Evolutionary conservation across 2,113 vertebrate species (phyloP).

Genomic region (Ardeotis arabs): DNA sequence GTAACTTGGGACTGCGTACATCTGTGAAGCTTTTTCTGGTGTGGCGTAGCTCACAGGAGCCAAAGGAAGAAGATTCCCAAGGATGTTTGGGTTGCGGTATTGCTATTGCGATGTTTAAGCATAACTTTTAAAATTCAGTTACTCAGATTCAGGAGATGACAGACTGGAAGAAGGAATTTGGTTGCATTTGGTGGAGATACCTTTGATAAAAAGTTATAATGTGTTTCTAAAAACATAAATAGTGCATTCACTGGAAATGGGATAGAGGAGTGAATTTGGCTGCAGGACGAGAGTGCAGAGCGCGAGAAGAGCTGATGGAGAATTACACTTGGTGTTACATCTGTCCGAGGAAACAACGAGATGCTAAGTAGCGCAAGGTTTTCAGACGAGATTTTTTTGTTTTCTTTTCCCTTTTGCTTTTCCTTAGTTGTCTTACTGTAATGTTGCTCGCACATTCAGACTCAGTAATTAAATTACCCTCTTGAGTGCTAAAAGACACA

Average conservation of each 20-base stretch:
- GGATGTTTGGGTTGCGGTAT: background rate
- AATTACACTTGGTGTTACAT: background rate
- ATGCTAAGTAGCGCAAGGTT: background rate
- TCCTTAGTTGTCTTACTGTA: background rate
- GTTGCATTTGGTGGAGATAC: background rate
- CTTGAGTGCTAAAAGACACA: background rate
- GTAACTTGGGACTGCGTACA: background rate
- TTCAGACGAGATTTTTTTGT: background rate
- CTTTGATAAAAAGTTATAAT: background rate
- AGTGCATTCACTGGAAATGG: background rate
- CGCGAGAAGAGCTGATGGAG: background rate
- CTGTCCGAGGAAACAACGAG: background rate
- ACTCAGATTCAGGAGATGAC: background rate
- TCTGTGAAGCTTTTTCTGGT: background rate
- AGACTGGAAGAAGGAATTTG: background rate
- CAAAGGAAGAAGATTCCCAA: background rate
- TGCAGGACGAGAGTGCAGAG: background rate
- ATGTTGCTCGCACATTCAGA: background rate
- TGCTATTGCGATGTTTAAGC: background rate
- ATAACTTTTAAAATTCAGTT: background rate
- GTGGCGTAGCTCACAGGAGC: background rate
- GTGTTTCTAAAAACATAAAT: background rate
- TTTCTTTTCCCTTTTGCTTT: background rate
- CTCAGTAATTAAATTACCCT: background rate
- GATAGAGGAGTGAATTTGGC: background rate